Evolutionary conservation across 1,140 invertebrate species (phyloP).

Genomic region (Drosophila quadrilineata): DNA sequence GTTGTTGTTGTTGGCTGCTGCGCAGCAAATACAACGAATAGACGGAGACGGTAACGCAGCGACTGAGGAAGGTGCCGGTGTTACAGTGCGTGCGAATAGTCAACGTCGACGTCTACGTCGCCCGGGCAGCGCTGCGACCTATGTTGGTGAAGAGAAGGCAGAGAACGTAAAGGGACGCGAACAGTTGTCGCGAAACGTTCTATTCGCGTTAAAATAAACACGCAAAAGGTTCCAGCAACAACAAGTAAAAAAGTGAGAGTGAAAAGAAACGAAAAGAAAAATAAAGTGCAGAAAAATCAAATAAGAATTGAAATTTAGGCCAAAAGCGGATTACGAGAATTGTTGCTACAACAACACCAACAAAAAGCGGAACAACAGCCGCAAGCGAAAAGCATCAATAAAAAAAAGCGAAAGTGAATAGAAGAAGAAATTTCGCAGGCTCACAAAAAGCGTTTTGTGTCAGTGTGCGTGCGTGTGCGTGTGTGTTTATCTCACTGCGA

Average conservation of each 20-base stretch:
- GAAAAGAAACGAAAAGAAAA: constrained; percentile 11
- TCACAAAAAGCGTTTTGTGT: constrained; percentile 5
- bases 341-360: constrained; percentile 35
- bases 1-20: constrained; percentile 1
- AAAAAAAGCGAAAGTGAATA: too few species aligned
- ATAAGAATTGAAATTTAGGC: constrained; percentile 69
- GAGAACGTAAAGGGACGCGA: background rate
- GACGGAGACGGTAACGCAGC: background rate
- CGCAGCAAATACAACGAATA: background rate
- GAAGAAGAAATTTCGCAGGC: constrained; percentile 28
- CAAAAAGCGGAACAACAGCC: constrained; percentile 24
- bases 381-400: too few species aligned
- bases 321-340: constrained; percentile 70
- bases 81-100: constrained; percentile 38
- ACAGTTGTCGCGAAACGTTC: constrained; percentile 11
- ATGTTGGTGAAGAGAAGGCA: background rate
- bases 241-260: constrained; percentile 40
- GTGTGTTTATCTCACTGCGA: background rate
- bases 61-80: background rate
- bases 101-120: constrained; percentile 30
- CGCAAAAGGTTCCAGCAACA: too few species aligned
- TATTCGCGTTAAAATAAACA: constrained; percentile 47
- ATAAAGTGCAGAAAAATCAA: constrained; percentile 47
- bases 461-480: constrained; percentile 6
- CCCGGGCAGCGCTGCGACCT: constrained; percentile 5